These are phyloP conservation scores for Opisthocomus hoazin DNA, from an alignment of 2,113 vertebrate genomes.

Conservation along the genomic window DNA sequence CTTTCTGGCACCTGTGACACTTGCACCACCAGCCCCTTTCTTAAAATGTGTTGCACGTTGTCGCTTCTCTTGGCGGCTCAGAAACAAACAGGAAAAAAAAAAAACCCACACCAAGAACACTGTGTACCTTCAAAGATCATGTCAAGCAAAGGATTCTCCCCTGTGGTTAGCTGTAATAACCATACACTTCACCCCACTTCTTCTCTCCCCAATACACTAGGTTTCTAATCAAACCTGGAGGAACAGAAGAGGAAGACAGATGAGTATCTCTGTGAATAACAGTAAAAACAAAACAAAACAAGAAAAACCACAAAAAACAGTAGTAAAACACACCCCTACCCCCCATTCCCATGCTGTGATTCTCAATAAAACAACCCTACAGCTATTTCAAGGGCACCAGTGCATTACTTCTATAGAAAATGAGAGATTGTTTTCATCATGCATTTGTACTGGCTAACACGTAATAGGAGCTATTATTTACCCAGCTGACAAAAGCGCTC, in stretches of 20 bases:
- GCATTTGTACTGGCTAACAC: not conserved
- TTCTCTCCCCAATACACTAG: not conserved
- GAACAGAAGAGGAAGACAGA: not conserved
- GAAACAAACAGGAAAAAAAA: not conserved
- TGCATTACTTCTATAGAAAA: slow-evolving; percentile 30
- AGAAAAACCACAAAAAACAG: not conserved
- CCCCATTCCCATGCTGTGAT: not conserved
- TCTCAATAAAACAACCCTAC: slow-evolving; percentile 28
- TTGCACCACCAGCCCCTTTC: not conserved
- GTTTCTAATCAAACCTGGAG: slow-evolving; percentile 21
- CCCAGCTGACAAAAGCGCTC: not conserved
- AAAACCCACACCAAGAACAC: not conserved
- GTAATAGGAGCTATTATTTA: not conserved
- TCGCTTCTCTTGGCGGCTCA: not conserved
- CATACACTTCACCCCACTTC: not conserved
- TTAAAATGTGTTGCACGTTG: not conserved
- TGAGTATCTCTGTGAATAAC: not conserved
- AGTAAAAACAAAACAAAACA: not conserved
- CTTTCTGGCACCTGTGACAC: not conserved
- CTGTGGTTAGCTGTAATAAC: slow-evolving; percentile 2
- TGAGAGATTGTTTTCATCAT: slow-evolving; percentile 6
- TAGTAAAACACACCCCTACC: not conserved
- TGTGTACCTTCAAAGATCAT: slow-evolving; percentile 5
- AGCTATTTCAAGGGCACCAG: slow-evolving; percentile 4
- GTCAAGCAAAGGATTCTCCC: not conserved